A percentile compares a stretch with the other conserved stretches of the same genome.
Conservation (phyloP, 2,797 vertebrate species). For the Microcaecilia unicolor region DNA sequence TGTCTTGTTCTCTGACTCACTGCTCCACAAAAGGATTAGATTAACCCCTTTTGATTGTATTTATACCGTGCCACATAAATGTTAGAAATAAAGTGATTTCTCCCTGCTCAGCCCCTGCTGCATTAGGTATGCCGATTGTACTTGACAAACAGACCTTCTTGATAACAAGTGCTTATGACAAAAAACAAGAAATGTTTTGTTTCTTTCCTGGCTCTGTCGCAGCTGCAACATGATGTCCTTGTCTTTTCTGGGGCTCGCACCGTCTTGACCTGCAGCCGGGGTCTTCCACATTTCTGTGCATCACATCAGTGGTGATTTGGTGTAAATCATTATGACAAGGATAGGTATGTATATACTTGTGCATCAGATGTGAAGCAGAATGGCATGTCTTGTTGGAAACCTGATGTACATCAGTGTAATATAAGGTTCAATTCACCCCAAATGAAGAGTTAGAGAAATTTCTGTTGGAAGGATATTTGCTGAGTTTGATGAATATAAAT, state of each 20-base stretch:
- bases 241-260: no score
- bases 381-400: slow-evolving; percentile 16
- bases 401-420: slow-evolving; percentile 16
- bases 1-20: slow-evolving; percentile 97
- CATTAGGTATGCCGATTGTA: slow-evolving; percentile 7
- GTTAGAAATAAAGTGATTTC: slow-evolving; percentile 53
- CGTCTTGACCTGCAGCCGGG: no score
- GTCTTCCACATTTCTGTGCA: slow-evolving; percentile 3
- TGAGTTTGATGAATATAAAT: no score
- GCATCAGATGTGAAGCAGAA: slow-evolving; percentile 15
- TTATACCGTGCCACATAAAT: slow-evolving; percentile 44
- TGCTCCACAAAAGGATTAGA: slow-evolving; percentile 77
- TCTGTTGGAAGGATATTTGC: no score
- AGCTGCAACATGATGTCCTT: no score
- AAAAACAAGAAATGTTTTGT: slow-evolving; percentile 11
- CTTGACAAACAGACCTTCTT: slow-evolving; percentile 22
- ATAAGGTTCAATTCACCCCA: slow-evolving; percentile 6
- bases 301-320: no score
- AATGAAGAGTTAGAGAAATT: no score
- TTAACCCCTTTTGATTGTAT: slow-evolving; percentile 70
- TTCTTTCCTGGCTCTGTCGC: slow-evolving; percentile 21
- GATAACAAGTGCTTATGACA: slow-evolving; percentile 24
- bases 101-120: slow-evolving; percentile 1
- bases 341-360: slow-evolving; percentile 6
- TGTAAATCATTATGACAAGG: slow-evolving; percentile 13